Conservation (phyloP, 2,113 vertebrate species). For the Ailurus styani region DNA sequence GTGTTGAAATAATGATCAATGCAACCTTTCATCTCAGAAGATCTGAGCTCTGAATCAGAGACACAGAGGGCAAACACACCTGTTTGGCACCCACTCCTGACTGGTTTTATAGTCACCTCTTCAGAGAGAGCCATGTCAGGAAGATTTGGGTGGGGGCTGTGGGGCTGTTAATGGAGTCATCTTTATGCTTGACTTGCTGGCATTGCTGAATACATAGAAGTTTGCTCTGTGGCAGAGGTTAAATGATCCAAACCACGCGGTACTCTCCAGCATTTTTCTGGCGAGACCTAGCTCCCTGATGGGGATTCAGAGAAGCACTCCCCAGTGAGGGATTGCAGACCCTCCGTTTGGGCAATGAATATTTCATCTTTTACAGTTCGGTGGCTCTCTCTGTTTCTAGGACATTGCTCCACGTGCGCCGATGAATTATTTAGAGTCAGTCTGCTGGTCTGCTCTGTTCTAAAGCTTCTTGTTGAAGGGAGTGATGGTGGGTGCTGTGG, state of each 20-base stretch:
- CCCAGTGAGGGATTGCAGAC: constrained; percentile 8
- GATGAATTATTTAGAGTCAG: constrained; percentile 81
- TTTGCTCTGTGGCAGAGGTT: not conserved
- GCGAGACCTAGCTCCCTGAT: not conserved
- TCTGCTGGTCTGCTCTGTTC: constrained; percentile 58
- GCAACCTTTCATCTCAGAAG: constrained; percentile 65
- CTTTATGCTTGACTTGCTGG: constrained; percentile 19
- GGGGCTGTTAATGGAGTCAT: not conserved
- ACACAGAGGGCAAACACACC: constrained; percentile 51
- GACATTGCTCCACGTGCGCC: constrained; percentile 70
- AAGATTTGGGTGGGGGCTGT: not conserved
- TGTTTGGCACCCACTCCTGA: constrained; percentile 46
- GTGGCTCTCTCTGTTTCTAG: constrained; percentile 75
- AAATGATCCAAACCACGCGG: not conserved
- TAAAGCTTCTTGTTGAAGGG: constrained; percentile 47
- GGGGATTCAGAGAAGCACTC: not conserved
- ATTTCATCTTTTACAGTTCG: constrained; percentile 78
- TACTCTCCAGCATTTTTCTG: not conserved
- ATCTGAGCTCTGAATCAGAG: constrained; percentile 66
- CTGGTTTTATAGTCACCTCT: constrained; percentile 23
- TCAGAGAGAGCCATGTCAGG: not conserved
- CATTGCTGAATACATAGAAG: not conserved
- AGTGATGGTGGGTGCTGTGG: constrained; percentile 21
- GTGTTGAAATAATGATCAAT: constrained; percentile 67
- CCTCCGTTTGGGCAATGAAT: constrained; percentile 62